phyloP scores from a whole-genome alignment of 2,797 vertebrate species.

The Macroramphosus scolopax region DNA sequence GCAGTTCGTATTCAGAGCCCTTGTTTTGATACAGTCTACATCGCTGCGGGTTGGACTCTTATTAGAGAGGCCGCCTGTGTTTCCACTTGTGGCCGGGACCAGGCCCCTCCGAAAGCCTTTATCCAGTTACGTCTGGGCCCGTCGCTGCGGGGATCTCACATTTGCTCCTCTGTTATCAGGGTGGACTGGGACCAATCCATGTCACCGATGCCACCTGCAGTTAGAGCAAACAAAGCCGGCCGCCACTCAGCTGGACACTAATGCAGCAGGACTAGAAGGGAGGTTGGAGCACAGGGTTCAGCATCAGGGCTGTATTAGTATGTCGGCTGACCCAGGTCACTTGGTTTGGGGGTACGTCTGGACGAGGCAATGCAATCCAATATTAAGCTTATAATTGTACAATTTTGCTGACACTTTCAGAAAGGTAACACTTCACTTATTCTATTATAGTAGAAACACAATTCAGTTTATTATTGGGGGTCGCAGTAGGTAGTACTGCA shows the following conservation, averaged over 20 bases:
- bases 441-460: too few species aligned
- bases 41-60: slow-evolving; percentile 38
- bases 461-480: too few species aligned
- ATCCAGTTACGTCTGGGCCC: slow-evolving; percentile 55
- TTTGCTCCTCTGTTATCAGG: slow-evolving; percentile 24
- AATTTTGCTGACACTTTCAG: too few species aligned
- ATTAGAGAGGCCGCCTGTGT: slow-evolving; percentile 48
- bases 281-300: neutral
- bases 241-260: slow-evolving; percentile 45
- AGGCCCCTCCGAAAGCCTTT: slow-evolving; percentile 39
- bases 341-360: neutral
- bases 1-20: slow-evolving; percentile 8
- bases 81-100: slow-evolving; percentile 49
- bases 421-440: too few species aligned
- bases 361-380: too few species aligned
- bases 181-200: slow-evolving; percentile 35
- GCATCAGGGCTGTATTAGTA: slow-evolving; percentile 13
- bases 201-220: slow-evolving; percentile 65
- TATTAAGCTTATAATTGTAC: too few species aligned
- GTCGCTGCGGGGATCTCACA: slow-evolving; percentile 14
- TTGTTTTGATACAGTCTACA: slow-evolving; percentile 54
- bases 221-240: slow-evolving; percentile 48
- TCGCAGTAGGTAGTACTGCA: too few species aligned
- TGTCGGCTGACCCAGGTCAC: slow-evolving; percentile 16
- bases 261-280: slow-evolving; percentile 18